Base-by-base conservation (phyloP, 2,113 vertebrate genomes). In the Morone saxatilis region DNA sequence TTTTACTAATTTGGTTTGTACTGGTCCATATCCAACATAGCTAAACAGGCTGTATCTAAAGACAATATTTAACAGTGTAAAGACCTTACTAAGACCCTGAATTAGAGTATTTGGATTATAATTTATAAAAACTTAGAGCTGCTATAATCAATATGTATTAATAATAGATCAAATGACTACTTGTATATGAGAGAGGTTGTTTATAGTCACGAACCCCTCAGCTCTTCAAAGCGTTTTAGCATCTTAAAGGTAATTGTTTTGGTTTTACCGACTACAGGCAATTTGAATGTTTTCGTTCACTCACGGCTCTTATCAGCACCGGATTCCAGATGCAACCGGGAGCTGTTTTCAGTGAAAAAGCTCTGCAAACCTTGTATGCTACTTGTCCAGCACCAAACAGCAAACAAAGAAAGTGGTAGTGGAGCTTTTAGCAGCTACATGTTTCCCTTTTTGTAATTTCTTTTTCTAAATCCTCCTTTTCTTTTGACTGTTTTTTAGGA, bases 401-500 rank as follows among this genome's bases (percentile, higher is more conserved):
- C 19, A n/a, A 20, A 22, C 20, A 56, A 22, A 54, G 3, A 51
- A 51, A 51, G 7, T 56, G 7, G 7, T n/a, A 53, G 20, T 0
- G 17, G 6, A 54, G 51, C 19, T 8, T 54, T 10, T n/a, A 11
- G 7, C 59, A 19, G 16, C 59, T 40, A 10, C 9, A 40, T 62
- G 19, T 19, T 40, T 40, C 2, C 25, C 25, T 12, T 1, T 25
- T 2, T 48, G 2, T 47, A 0, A n/a, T n/a, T n/a, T n/a, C n/a
- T n/a, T n/a, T 66, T 43, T 41, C 36, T 63, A n/a, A 68, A 2
- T 56, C 6, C 0, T 36, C 6, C 31, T 57, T n/a, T 41, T 14
- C 68, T 54, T 22, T 71, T 11, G 48, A 3, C 11, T 68, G 0
- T 78, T 22, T 88, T 31, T 40, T 48, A 99, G 98, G 98, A 96